Evolutionary conservation across 2,113 vertebrate species (phyloP).

Genomic region (Monopterus albus): DNA sequence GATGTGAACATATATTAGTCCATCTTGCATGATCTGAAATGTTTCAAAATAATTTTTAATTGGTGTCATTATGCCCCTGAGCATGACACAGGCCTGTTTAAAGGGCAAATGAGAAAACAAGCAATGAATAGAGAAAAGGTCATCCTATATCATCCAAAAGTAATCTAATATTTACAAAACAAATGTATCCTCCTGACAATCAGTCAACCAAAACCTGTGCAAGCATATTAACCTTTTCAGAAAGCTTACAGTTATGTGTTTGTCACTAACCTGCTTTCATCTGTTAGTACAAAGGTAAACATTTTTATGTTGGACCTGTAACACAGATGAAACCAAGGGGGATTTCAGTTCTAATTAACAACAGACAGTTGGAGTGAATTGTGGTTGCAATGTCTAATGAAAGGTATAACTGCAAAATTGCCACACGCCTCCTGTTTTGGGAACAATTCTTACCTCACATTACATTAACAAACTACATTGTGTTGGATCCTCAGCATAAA

Average conservation of each 20-base stretch:
- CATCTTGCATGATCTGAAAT: not conserved
- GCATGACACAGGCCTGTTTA: not conserved
- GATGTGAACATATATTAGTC: too few relatives aligned
- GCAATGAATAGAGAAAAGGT: slow-evolving; percentile 1
- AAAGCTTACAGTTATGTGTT: not conserved
- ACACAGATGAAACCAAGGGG: not conserved
- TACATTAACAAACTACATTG: not conserved
- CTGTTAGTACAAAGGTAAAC: too few relatives aligned
- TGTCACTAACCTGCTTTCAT: not conserved
- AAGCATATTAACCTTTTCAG: slow-evolving; percentile 9
- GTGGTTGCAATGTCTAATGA: not conserved
- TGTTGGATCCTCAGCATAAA: not conserved
- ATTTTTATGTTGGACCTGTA: not conserved
- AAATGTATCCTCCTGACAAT: not conserved
- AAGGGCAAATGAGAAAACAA: slow-evolving; percentile 13
- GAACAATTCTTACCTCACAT: not conserved
- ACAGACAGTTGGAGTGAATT: not conserved
- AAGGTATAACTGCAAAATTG: not conserved
- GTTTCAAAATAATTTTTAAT: not conserved
- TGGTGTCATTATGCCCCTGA: not conserved
- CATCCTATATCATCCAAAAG: not conserved
- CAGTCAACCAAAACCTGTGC: not conserved
- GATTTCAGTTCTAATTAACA: slow-evolving; percentile 4
- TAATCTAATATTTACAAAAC: not conserved
- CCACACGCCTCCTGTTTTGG: not conserved